These are phyloP conservation scores for Plutomurus gul DNA, from an alignment of 1,140 invertebrate genomes.

Conservation along the genomic window DNA sequence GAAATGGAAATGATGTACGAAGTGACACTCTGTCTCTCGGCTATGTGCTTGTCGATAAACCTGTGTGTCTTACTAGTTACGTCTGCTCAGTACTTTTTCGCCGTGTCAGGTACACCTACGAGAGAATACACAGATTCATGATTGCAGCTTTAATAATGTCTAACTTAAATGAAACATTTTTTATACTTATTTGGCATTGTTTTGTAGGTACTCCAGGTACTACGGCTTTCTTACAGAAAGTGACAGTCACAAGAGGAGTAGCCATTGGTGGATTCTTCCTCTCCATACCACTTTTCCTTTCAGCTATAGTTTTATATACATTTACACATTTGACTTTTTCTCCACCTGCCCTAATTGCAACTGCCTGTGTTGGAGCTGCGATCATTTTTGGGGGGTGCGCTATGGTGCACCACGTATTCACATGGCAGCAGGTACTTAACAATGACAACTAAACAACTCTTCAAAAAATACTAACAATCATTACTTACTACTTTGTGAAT, in stretches of 20 bases:
- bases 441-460: neutral
- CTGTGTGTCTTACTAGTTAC: constrained; percentile 53
- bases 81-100: constrained; percentile 53
- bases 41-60: constrained; percentile 52
- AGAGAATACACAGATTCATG: neutral
- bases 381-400: constrained; percentile 51
- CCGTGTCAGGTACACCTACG: constrained; percentile 45
- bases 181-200: neutral
- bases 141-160: neutral
- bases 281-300: constrained; percentile 52
- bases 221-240: constrained; percentile 50
- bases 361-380: constrained; percentile 42
- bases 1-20: constrained; percentile 52
- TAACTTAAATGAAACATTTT: neutral
- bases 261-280: constrained; percentile 53
- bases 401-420: constrained; percentile 53
- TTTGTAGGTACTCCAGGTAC: constrained; percentile 47
- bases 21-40: constrained; percentile 52
- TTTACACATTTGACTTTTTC: constrained; percentile 53
- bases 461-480: no score
- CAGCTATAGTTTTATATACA: constrained; percentile 52
- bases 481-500: no score
- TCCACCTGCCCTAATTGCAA: constrained; percentile 47
- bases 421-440: constrained; percentile 50
- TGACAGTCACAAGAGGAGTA: constrained; percentile 49